phyloP scores from a whole-genome alignment of 1,140 invertebrate genomes.

The Calliphora vicina region DNA sequence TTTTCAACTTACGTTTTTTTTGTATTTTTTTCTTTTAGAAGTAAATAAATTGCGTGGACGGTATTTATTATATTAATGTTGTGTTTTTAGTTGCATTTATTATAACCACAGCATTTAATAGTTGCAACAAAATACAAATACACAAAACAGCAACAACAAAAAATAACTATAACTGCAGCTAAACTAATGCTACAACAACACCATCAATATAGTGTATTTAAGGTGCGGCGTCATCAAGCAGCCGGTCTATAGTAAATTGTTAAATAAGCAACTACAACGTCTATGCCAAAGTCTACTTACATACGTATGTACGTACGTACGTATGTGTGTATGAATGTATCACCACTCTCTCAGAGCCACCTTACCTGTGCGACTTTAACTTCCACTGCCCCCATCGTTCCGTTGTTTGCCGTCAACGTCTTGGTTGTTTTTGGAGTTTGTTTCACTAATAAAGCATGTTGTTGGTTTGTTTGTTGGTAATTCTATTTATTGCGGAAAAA shows the following conservation, averaged over 20 bases:
- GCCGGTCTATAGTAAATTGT: slow-evolving; percentile 12
- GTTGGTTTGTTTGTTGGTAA: too few species aligned
- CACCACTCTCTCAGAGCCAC: neutral
- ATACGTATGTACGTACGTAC: neutral
- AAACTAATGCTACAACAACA: slow-evolving; percentile 18
- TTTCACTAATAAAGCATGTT: slow-evolving; percentile 6
- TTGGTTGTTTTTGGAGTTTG: neutral
- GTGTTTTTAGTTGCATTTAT: slow-evolving; percentile 32
- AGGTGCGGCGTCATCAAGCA: slow-evolving; percentile 34
- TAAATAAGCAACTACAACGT: neutral
- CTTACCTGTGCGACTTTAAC: neutral
- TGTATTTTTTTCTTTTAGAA: neutral
- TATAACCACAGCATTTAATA: slow-evolving; percentile 2
- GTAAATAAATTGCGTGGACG: slow-evolving; percentile 36
- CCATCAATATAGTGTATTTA: slow-evolving; percentile 16
- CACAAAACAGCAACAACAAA: neutral
- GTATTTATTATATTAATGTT: slow-evolving; percentile 35
- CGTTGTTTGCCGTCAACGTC: neutral
- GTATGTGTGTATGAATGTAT: neutral
- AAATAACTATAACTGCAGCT: neutral
- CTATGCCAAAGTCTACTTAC: neutral
- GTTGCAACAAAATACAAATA: neutral
- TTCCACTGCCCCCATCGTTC: neutral
- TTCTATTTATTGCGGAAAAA: slow-evolving; percentile 12
- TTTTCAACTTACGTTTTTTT: too few species aligned